Percentiles rank a stretch among this genome's conserved stretches.
Evolutionary conservation across 2,113 vertebrate species (phyloP).

Genomic region (Scophthalmus maximus): DNA sequence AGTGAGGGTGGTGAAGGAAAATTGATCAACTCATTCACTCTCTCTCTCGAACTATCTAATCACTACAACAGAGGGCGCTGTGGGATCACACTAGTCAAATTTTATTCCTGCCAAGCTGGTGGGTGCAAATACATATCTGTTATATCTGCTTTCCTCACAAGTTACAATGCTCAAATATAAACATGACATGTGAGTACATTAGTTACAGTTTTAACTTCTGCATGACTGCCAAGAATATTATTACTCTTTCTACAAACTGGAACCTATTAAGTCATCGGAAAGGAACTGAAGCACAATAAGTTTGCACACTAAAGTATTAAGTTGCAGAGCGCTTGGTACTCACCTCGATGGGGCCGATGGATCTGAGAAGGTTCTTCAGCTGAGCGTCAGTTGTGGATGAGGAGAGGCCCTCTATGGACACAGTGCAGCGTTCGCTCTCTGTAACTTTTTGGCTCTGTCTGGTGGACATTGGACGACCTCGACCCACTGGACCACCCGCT

Average conservation of each 20-base stretch:
- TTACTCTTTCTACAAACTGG: neutral
- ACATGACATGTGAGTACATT: neutral
- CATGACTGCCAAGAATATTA: neutral
- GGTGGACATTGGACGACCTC: slow-evolving; percentile 86
- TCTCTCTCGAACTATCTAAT: neutral
- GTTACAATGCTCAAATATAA: neutral
- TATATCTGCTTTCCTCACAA: slow-evolving; percentile 1
- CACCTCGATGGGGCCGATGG: slow-evolving; percentile 97
- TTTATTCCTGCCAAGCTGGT: neutral
- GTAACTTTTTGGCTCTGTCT: slow-evolving; percentile 87
- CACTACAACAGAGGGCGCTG: slow-evolving; percentile 66
- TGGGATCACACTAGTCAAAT: slow-evolving; percentile 24
- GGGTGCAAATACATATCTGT: neutral
- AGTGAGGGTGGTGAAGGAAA: slow-evolving; percentile 42
- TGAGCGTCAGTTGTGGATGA: slow-evolving; percentile 93
- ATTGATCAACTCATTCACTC: slow-evolving; percentile 7
- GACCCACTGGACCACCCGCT: slow-evolving; percentile 84
- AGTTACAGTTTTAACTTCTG: neutral
- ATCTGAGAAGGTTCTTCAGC: slow-evolving; percentile 93
- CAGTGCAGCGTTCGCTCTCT: slow-evolving; percentile 87
- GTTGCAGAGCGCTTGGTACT: neutral
- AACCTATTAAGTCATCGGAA: neutral
- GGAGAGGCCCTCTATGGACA: slow-evolving; percentile 97
- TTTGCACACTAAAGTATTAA: neutral
- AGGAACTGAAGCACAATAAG: neutral